phyloP scores from a whole-genome alignment of 2,113 vertebrate species.

The Microcebus lehilahytsara region DNA sequence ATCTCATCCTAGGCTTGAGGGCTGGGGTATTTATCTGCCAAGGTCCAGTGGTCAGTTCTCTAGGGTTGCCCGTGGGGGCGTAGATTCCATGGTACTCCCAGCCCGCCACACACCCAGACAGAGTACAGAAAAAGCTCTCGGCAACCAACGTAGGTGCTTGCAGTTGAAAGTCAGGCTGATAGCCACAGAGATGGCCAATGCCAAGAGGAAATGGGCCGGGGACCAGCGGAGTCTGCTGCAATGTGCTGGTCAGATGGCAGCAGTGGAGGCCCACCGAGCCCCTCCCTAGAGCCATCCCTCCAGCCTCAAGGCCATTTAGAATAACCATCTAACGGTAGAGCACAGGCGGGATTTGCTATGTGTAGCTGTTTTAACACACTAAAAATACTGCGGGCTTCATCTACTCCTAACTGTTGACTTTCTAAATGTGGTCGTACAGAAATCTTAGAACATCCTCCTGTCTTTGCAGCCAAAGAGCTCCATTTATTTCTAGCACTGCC shows the following conservation, averaged over 20 bases:
- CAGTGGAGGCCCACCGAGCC: rapidly evolving
- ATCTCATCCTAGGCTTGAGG: not conserved
- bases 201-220: not conserved
- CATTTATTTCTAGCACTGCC: not conserved
- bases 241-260: rapidly evolving
- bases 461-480: not conserved
- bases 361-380: too few species aligned
- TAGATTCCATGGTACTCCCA: rapidly evolving
- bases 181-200: not conserved
- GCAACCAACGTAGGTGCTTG: rapidly evolving
- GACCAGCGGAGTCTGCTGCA: not conserved
- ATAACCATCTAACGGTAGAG: not conserved
- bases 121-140: not conserved
- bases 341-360: rapidly evolving
- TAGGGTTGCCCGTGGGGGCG: too few species aligned
- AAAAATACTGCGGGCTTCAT: not conserved
- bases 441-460: rapidly evolving
- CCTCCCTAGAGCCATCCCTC: not conserved
- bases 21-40: not conserved
- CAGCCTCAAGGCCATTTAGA: not conserved
- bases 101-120: too few species aligned
- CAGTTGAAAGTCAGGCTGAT: not conserved
- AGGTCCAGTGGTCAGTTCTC: rapidly evolving
- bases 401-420: not conserved
- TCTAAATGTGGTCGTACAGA: not conserved